A percentile compares a stretch with the other conserved stretches of the same genome.
Conservation (phyloP, 2,888 invertebrate species). For the Lumbricus terrestris region DNA sequence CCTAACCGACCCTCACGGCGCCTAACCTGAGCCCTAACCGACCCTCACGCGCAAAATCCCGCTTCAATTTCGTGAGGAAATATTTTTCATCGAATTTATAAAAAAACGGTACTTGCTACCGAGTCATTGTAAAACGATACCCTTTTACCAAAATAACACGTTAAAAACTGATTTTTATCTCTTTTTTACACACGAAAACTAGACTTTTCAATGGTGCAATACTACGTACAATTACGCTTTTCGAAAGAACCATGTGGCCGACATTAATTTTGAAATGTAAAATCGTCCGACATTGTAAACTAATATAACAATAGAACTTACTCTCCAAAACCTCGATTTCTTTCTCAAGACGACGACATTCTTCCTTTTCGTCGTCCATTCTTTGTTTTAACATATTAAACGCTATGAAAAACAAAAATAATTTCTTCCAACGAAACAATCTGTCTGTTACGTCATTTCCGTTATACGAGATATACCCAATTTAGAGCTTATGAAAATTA, state of each 20-base stretch:
- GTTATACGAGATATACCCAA: neutral
- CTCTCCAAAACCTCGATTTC: neutral
- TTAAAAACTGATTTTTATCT: too few species aligned
- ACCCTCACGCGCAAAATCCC: too few species aligned
- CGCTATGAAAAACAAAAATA: neutral
- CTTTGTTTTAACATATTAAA: neutral
- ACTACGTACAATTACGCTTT: neutral
- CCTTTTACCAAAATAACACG: too few species aligned
- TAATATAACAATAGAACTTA: neutral
- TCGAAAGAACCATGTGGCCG: neutral
- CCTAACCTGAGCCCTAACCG: too few species aligned
- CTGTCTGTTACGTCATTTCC: neutral
- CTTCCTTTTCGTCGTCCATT: neutral
- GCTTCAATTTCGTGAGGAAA: too few species aligned
- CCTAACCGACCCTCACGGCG: too few species aligned
- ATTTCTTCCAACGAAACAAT: neutral
- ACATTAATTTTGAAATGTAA: neutral
- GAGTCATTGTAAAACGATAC: too few species aligned
- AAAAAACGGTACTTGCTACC: too few species aligned
- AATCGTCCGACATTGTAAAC: neutral
- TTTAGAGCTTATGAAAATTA: too few species aligned
- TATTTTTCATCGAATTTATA: too few species aligned
- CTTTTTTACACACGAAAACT: too few species aligned
- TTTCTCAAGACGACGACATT: constrained; percentile 11
- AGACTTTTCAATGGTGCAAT: neutral